Evolutionary conservation across 2,113 vertebrate genomes (phyloP), one percentile per base, ranked within the genome.

Genomic region (Neolamprologus fasciatus): DNA sequence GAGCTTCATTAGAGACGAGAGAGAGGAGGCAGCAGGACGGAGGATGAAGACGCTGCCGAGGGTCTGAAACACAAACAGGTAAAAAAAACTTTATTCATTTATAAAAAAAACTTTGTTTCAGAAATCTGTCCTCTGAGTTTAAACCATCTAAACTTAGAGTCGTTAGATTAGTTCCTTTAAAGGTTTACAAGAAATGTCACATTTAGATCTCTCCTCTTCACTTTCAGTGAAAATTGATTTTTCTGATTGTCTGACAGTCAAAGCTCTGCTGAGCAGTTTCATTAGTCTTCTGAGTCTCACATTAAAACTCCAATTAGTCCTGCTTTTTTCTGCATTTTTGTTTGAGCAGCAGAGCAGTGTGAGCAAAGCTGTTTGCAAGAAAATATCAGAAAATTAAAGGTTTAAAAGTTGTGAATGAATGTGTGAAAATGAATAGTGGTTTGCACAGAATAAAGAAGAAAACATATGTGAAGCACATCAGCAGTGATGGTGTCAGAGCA

Each of bases 61-160:
- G 16, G 47, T 45, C 87, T 85, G 50, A 53, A 83, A 80, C 71
- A 68, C 42, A 86, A 80, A 80, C 76, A 66, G 95, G 94, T 93
- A 86, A 87, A 85, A 7, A 47, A 16, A 50, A 51, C 42, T 31
- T 84, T 55, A 11, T 73, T 73, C 40, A 26, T 45, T 45, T 45
- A 7, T 5, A 28, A 19, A 50, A 19, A 31, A 50, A 78, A 8
- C 47, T 51, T 76, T 28, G 14, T 76, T 50, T 78, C 42, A 31
- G 42, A 50, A 76, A 78, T 78, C 10, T n/a, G 45, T 78, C 9
- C 26, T 31, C 21, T 73, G 21, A 47, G 71, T 17, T 76, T 28
- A 28, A 47, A 66, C 31, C 61, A 66, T 35, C 61, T 66, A n/a
- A 35, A 37, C 17, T 37, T 33, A 35, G 17, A 63, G 14, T 76